Percentiles rank a stretch among this genome's conserved stretches.
Conservation (phyloP, 2,797 vertebrate species). For the Enteromius afrohamiltoni region DNA sequence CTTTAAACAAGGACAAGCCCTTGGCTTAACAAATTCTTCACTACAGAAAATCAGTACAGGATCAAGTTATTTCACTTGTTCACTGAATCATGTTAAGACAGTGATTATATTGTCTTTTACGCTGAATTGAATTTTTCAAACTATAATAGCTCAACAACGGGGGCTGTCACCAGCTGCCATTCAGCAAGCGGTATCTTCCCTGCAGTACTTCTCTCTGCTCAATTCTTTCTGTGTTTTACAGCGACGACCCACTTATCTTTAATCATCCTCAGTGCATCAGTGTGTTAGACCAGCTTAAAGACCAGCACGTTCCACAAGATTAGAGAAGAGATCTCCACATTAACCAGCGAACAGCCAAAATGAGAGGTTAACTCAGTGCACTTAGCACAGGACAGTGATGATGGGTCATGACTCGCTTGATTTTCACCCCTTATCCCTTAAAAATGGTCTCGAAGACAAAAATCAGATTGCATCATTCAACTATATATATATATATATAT, state of each 20-base stretch:
- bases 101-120: constrained; percentile 16
- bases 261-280: constrained; percentile 78
- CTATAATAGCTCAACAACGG: not conserved
- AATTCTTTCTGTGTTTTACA: constrained; percentile 47
- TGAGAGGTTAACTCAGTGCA: constrained; percentile 18
- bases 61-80: not conserved
- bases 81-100: not conserved
- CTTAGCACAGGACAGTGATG: constrained; percentile 25
- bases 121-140: not conserved
- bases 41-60: not conserved
- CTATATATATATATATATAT: too few species aligned
- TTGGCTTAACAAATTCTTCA: not conserved
- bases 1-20: not conserved
- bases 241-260: constrained; percentile 77
- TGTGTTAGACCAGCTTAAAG: constrained; percentile 78
- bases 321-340: constrained; percentile 74
- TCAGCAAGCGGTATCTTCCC: not conserved
- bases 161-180: constrained; percentile 10
- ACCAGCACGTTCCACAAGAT: constrained; percentile 74
- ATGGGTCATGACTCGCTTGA: constrained; percentile 51
- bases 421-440: not conserved
- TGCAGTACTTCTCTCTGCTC: not conserved
- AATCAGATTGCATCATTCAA: not conserved
- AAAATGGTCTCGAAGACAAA: not conserved
- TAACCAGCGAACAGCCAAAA: constrained; percentile 57